Percentiles rank a stretch among this genome's conserved stretches.
Conservation (phyloP, 2,888 invertebrate genomes). For the Schizaphis graminum region DNA sequence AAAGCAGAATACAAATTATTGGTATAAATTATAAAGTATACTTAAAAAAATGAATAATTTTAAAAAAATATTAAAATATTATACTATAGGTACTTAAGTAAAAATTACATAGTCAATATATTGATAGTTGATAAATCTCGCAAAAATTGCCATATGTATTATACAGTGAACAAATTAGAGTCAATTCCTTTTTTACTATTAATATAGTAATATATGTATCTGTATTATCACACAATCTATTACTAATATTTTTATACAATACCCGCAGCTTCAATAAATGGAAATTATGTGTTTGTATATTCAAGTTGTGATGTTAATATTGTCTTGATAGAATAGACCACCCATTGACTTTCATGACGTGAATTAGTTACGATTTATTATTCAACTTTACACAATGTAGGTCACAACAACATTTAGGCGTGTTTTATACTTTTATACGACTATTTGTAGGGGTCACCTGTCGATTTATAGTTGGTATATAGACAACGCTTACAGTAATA, state of each 20-base stretch:
- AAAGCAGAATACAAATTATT: too few relatives aligned
- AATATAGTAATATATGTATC: neutral
- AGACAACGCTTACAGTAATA: neutral
- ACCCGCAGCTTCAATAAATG: neutral
- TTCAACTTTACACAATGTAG: neutral
- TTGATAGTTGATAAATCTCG: neutral
- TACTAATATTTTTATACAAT: neutral
- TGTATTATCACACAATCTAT: neutral
- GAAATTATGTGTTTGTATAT: neutral
- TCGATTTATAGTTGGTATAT: neutral
- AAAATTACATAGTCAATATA: neutral
- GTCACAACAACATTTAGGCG: neutral
- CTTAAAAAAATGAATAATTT: neutral
- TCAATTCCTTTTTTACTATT: neutral
- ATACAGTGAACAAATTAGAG: too few relatives aligned
- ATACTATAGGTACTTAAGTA: too few relatives aligned
- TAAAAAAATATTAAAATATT: neutral
- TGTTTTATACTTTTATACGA: neutral
- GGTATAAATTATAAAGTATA: neutral
- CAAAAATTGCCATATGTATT: neutral
- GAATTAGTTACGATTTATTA: neutral
- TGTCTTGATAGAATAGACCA: neutral
- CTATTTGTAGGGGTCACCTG: neutral
- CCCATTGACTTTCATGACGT: neutral
- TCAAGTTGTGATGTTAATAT: conserved; percentile 2